Base-by-base conservation (phyloP, 2,888 invertebrate species). In the Hedychridium roseum region DNA sequence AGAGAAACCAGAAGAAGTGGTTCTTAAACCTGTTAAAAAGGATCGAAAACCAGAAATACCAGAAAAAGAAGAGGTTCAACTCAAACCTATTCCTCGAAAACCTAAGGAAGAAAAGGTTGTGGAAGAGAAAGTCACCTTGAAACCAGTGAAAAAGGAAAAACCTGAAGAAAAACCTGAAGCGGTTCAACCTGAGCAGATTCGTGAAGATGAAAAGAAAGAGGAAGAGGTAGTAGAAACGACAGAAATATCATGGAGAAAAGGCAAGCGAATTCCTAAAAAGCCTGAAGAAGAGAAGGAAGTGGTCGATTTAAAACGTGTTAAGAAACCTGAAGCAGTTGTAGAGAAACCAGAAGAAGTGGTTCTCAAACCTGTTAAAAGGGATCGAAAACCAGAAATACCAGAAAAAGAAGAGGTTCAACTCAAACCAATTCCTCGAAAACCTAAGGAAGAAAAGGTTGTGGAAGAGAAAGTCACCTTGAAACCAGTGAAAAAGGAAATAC, bases 31-130 rank as follows among this genome's bases (percentile, higher is more conserved):
- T 3, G 18, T 46, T 41, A 14, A 54, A 18, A 14, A 39, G 5
- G 44, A 28, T n/a, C 53, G 51, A 0, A 60, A 64, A 3, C 63
- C 60, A 5, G 39, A 55, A 1, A 56, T 53, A 9, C 49, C 54
- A 0, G 66, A 23, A 40, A 56, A 11, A 14, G 44, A 62, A 12
- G 42, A 71, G 0, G 59, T 56, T 15, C n/a, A n/a, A n/a, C 30
- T 76, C 1, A 74, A 76, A 50, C 75, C 76, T 0, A 21, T 69
- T 0, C 79, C 84, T 28, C 74, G n/a, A n/a, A 61, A 54, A 11
- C 64, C 67, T 26, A 52, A 70, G 1, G 49, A 68, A 16, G 59
- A 62, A 11, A 51, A 43, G n/a, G 60, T 58, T 3, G 41, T 55
- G 14, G 69, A 79, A 35, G 72, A 74, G 31, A n/a, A n/a, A n/a